Conservation (phyloP, 1,140 invertebrate genomes). For the Leguminivora glycinivorella region DNA sequence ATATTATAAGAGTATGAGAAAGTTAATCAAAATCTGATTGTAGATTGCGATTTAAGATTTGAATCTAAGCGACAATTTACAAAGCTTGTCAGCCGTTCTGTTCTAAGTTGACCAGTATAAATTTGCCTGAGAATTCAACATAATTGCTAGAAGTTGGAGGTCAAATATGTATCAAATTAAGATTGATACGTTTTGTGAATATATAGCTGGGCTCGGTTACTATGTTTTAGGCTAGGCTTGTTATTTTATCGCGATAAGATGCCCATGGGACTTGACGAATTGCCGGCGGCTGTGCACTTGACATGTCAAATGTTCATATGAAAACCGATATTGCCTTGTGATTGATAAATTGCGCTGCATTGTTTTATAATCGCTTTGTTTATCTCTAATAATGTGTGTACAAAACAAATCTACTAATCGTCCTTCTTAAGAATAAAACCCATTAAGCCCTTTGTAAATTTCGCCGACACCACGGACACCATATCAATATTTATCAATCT, state of each 20-base stretch:
- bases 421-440: no score
- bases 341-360: conserved; percentile 1
- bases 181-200: neutral
- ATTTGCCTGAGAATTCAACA: neutral
- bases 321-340: neutral
- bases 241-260: conserved; percentile 20
- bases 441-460: no score
- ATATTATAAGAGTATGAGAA: neutral
- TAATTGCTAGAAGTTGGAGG: no score
- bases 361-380: neutral
- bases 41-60: neutral
- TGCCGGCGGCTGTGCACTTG: conserved; percentile 10
- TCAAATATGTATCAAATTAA: no score
- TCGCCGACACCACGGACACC: no score
- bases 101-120: neutral
- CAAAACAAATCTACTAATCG: no score
- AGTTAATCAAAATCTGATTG: neutral
- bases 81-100: neutral
- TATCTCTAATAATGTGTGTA: no score
- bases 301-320: conserved; percentile 14
- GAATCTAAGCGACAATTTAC: neutral
- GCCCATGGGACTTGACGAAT: conserved; percentile 11
- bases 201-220: neutral
- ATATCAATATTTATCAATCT: no score
- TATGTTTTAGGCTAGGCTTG: conserved; percentile 7